Percentiles rank a stretch among this genome's conserved stretches.
These are phyloP conservation scores for Anolis apletophallus DNA, from an alignment of 2,797 vertebrate species.

Conservation along the genomic window DNA sequence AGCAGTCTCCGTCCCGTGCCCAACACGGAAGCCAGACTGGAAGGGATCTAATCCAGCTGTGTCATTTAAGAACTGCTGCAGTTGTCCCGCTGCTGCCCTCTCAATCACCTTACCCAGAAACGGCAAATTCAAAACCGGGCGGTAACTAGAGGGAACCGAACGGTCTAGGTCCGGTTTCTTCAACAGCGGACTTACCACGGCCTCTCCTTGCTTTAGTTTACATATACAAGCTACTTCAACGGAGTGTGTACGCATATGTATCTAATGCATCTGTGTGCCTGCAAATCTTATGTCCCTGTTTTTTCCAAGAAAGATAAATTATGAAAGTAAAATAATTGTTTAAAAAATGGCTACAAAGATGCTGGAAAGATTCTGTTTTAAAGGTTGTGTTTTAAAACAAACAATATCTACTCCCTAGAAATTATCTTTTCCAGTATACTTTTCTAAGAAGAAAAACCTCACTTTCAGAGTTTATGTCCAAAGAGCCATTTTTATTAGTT, in stretches of 20 bases:
- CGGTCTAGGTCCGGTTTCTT: too few relatives aligned
- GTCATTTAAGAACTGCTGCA: too few relatives aligned
- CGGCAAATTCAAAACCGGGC: too few relatives aligned
- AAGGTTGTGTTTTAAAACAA: neutral
- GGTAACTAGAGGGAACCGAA: too few relatives aligned
- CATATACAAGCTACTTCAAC: neutral
- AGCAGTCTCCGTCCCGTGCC: too few relatives aligned
- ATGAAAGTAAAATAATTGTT: neutral
- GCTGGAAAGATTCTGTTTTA: neutral
- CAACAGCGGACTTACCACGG: too few relatives aligned
- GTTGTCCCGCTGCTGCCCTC: too few relatives aligned
- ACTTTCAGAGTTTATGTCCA: constrained; percentile 29
- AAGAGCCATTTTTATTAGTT: constrained; percentile 27
- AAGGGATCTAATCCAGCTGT: too few relatives aligned
- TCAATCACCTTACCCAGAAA: too few relatives aligned
- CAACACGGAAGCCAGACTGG: too few relatives aligned
- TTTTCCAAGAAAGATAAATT: neutral
- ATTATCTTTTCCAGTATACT: neutral
- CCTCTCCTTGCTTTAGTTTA: too few relatives aligned
- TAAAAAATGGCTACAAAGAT: neutral
- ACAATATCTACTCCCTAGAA: neutral
- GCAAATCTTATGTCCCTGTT: neutral
- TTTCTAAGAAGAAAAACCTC: neutral
- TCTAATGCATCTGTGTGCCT: neutral
- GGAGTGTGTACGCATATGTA: neutral